Percentiles rank a stretch among this genome's conserved stretches.
phyloP scores from a whole-genome alignment of 2,113 vertebrate genomes.

The Callionymus lyra region DNA sequence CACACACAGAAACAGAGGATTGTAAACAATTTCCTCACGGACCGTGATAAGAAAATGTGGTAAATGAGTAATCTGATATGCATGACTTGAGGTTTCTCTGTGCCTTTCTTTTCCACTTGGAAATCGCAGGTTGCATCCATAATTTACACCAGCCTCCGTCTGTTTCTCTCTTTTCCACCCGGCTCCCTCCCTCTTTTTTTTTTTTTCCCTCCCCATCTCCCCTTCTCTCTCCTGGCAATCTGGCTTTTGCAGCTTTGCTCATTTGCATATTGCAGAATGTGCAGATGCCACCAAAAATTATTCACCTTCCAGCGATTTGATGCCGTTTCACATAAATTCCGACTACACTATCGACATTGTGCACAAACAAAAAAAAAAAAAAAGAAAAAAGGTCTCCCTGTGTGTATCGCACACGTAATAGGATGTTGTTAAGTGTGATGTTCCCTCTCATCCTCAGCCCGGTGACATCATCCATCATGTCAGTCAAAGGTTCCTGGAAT shows the following conservation, averaged over 20 bases:
- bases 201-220: slow-evolving; percentile 28
- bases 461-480: slow-evolving; percentile 39
- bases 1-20: slow-evolving; percentile 55
- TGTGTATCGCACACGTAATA: slow-evolving; percentile 1
- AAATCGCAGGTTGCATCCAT: slow-evolving; percentile 70
- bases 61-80: slow-evolving; percentile 69
- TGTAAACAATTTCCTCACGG: slow-evolving; percentile 58
- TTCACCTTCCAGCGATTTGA: slow-evolving; percentile 64
- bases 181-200: slow-evolving; percentile 21
- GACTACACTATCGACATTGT: slow-evolving; percentile 52
- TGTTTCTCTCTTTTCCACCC: slow-evolving; percentile 52
- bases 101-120: slow-evolving; percentile 64
- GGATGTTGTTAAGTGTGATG: slow-evolving; percentile 10
- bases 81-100: slow-evolving; percentile 70
- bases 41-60: slow-evolving; percentile 69
- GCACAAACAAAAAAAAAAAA: slow-evolving; percentile 33
- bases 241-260: slow-evolving; percentile 58
- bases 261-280: slow-evolving; percentile 71
- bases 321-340: slow-evolving; percentile 46
- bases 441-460: slow-evolving; percentile 26
- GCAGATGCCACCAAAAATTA: slow-evolving; percentile 68
- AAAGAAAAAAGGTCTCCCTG: slow-evolving; percentile 16
- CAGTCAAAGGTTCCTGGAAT: slow-evolving; percentile 30
- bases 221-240: slow-evolving; percentile 61
- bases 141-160: slow-evolving; percentile 66